A percentile compares a stretch with the other conserved stretches of the same genome.
These are phyloP conservation scores for Benthosema pterotum DNA, from an alignment of 2,797 vertebrate genomes.

Conservation along the genomic window DNA sequence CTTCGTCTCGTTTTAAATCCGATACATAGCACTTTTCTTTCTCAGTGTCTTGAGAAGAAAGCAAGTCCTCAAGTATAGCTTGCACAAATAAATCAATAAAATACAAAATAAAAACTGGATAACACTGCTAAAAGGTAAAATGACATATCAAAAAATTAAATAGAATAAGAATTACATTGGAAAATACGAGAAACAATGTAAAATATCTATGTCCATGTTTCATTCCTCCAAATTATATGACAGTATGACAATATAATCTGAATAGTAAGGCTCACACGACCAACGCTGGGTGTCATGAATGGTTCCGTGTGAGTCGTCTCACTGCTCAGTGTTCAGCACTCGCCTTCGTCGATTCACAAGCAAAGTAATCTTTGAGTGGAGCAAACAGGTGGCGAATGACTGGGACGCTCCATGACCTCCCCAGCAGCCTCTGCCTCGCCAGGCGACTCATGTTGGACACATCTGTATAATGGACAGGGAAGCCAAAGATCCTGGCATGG, in stretches of 20 bases:
- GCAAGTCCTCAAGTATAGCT: slow-evolving; percentile 86
- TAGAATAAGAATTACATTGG: slow-evolving; percentile 90
- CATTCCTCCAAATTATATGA: slow-evolving; percentile 74
- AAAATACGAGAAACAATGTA: slow-evolving; percentile 87
- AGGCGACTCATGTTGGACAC: slow-evolving; percentile 99
- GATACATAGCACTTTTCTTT: slow-evolving; percentile 58
- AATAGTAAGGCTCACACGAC: slow-evolving; percentile 79
- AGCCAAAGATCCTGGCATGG: slow-evolving; percentile 89
- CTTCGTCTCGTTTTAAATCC: slow-evolving; percentile 28
- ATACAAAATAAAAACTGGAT: slow-evolving; percentile 87
- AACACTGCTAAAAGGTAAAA: slow-evolving; percentile 94
- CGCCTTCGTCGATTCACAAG: slow-evolving; percentile 78
- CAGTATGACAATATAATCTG: slow-evolving; percentile 50
- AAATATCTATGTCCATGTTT: slow-evolving; percentile 83
- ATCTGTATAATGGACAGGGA: slow-evolving; percentile 97
- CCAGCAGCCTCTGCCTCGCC: slow-evolving; percentile 96
- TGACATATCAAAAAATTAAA: slow-evolving; percentile 88
- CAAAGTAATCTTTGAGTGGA: slow-evolving; percentile 98
- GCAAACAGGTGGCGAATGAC: slow-evolving; percentile 98
- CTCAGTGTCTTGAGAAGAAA: slow-evolving; percentile 83
- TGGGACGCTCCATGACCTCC: slow-evolving; percentile 96
- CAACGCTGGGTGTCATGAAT: slow-evolving; percentile 78
- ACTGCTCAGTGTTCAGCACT: not conserved
- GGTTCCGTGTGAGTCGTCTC: slow-evolving; percentile 30
- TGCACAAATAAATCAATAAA: slow-evolving; percentile 83